Evolutionary conservation across 1,140 invertebrate species (phyloP), one percentile per base, ranked within the genome.

Genomic region (Rhynchophorus ferrugineus): DNA sequence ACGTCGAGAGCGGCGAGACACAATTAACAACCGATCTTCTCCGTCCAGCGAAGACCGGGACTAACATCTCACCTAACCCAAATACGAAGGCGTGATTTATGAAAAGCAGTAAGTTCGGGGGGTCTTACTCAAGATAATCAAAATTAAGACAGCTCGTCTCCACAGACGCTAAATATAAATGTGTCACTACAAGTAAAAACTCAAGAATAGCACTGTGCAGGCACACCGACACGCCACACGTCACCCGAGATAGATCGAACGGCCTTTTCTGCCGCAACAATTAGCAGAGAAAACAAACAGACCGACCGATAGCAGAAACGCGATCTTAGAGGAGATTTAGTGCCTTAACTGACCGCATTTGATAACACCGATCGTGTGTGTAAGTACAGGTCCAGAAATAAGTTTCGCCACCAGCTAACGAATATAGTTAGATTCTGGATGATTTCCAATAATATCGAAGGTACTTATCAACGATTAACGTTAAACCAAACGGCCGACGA

Each of bases 371-470:
- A 56, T 56, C 49, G 42, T 49, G n/a, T n/a, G n/a, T n/a, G 46
- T 47, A 60, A 57, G 53, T 53, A 65, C 61, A 58, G 49, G 54
- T 60, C 65, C 64, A 55, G 61, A 65, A 67, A 67, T 67, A 67
- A 64, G 58, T 58, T 56, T 60, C 58, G 54, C 49, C 37, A 49
- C n/a, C 44, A 50, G 54, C 52, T 38, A 45, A 49, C 49, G 50
- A 56, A 60, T 61, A 60, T 60, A 56, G 62, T 59, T 57, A 49
- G 41, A 50, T 57, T 59, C 54, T 67, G 65, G 65, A 62, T 44
- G 45, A 47, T 42, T 41, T 64, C 65, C 65, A 67, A 66, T 55
- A 54, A 57, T 56, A 56, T 55, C 54, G 34, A 47, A 55, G 43
- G 57, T 44, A 53, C 39, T 55, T 53, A 61, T 59, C 59, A 61